Conservation (phyloP, 2,888 invertebrate species). For the Xestia xanthographa region DNA sequence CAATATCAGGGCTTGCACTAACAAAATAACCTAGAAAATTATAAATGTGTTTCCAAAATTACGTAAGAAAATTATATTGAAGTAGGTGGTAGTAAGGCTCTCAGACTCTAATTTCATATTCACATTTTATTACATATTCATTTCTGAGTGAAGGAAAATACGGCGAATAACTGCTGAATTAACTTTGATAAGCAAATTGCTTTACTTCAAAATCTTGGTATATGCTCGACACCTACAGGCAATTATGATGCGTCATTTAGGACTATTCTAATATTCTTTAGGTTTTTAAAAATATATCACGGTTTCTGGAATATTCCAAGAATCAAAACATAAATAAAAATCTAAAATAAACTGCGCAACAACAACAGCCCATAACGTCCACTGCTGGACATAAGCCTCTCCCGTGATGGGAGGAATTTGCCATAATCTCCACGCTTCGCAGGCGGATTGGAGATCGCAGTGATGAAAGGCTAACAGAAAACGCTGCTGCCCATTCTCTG, state of each 20-base stretch:
- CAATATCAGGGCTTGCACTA: slow-evolving; percentile 50
- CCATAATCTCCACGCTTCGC: too few species aligned
- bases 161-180: slow-evolving; percentile 48
- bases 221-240: slow-evolving; percentile 27
- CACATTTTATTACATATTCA: slow-evolving; percentile 57
- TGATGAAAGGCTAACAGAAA: too few species aligned
- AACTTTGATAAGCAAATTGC: slow-evolving; percentile 39
- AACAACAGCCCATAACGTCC: too few species aligned
- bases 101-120: slow-evolving; percentile 54
- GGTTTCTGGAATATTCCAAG: neutral
- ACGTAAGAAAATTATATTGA: slow-evolving; percentile 31
- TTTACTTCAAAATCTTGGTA: slow-evolving; percentile 39
- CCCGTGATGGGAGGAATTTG: too few species aligned
- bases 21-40: slow-evolving; percentile 3
- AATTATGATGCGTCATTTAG: slow-evolving; percentile 1
- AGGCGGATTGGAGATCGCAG: too few species aligned
- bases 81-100: slow-evolving; percentile 26
- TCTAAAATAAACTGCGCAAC: too few species aligned
- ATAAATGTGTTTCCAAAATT: slow-evolving; percentile 21
- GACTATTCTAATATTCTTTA: neutral
- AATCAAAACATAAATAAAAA: neutral
- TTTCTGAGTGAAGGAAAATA: slow-evolving; percentile 46
- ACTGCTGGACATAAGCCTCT: too few species aligned
- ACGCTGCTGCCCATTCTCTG: too few species aligned
- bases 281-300: neutral